Conservation (phyloP, 1,140 invertebrate species). For the Subanguina moxae region DNA sequence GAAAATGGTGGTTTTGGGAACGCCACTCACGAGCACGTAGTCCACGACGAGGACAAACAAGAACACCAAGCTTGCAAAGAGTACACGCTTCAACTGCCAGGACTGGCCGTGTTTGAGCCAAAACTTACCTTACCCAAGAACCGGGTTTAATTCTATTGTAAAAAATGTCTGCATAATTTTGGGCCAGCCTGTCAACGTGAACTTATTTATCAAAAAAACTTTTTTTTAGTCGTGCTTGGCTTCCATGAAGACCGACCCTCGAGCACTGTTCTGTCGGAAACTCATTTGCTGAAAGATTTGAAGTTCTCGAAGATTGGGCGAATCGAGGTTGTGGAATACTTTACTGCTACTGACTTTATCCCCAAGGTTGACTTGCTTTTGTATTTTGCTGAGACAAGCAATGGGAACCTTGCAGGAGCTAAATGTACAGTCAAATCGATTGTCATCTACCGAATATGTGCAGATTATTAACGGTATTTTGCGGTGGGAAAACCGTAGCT, state of each 20-base stretch:
- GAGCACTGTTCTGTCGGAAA: constrained; percentile 46
- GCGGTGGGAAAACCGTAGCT: background rate
- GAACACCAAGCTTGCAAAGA: no score
- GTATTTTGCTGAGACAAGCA: background rate
- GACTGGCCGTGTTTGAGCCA: no score
- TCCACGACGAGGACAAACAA: no score
- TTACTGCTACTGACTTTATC: constrained; percentile 66
- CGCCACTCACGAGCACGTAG: no score
- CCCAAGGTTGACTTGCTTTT: constrained; percentile 61
- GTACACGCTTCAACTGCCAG: no score
- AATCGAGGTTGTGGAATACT: constrained; percentile 67
- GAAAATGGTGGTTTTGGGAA: no score
- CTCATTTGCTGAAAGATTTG: constrained; percentile 55
- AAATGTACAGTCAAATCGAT: constrained; percentile 49
- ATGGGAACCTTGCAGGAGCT: constrained; percentile 40
- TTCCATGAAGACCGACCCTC: constrained; percentile 68
- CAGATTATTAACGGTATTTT: constrained; percentile 72
- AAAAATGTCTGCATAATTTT: no score
- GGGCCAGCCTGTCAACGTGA: no score
- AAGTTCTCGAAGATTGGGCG: constrained; percentile 59
- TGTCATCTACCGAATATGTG: constrained; percentile 73
- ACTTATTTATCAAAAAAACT: constrained; percentile 70
- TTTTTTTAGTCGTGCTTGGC: constrained; percentile 67
- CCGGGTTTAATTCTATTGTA: no score
- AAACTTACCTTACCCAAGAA: no score